Evolutionary conservation across 2,797 vertebrate species (phyloP).

Genomic region (Psittacula echo): DNA sequence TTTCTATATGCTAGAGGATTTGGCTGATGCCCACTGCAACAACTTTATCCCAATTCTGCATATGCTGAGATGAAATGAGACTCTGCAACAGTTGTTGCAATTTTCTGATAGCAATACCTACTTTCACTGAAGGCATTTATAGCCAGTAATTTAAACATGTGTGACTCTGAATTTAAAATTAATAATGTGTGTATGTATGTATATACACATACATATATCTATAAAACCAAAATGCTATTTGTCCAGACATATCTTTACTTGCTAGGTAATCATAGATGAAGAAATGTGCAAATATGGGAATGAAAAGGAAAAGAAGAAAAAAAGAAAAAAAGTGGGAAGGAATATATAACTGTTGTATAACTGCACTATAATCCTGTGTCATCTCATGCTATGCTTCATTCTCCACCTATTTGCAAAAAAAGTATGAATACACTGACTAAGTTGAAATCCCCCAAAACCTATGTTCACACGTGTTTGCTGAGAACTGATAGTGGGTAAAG

Average conservation of each 20-base stretch:
- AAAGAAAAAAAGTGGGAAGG: background rate
- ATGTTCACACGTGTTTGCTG: background rate
- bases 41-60: background rate
- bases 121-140: background rate
- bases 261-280: background rate
- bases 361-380: background rate
- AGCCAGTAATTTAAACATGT: background rate
- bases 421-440: background rate
- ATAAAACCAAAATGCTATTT: background rate
- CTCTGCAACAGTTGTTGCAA: background rate
- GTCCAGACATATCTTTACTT: background rate
- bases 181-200: accelerated
- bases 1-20: background rate
- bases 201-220: no score
- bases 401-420: background rate
- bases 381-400: background rate
- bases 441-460: background rate
- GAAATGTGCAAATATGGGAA: background rate
- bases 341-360: background rate
- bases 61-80: background rate
- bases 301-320: background rate
- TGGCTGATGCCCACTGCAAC: background rate
- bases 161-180: background rate
- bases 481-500: background rate
- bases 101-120: background rate